These are phyloP conservation scores for Zaprionus tsacasi DNA, from an alignment of 1,140 invertebrate species.

Conservation along the genomic window DNA sequence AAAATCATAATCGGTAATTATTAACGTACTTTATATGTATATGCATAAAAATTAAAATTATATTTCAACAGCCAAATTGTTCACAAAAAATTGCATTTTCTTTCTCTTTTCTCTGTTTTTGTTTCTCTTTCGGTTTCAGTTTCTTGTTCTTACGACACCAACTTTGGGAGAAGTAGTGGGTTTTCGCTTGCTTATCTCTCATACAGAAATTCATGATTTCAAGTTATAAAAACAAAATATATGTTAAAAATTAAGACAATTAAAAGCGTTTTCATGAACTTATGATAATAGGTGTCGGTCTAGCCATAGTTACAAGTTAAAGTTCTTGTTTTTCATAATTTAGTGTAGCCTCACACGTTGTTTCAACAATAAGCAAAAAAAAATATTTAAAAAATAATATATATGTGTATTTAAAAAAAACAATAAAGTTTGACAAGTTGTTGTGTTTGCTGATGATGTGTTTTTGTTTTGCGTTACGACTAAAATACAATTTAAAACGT, in stretches of 20 bases:
- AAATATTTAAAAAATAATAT: constrained; percentile 13
- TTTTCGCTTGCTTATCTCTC: constrained; percentile 15
- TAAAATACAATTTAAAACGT: constrained; percentile 30
- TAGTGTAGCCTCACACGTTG: constrained; percentile 46
- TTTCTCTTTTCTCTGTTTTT: constrained; percentile 35
- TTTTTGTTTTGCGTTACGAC: constrained; percentile 12
- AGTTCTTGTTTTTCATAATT: background rate
- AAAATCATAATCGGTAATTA: constrained; percentile 40
- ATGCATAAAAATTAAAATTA: constrained; percentile 64
- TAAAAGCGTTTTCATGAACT: constrained; percentile 43
- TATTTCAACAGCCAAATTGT: constrained; percentile 80
- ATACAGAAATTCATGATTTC: constrained; percentile 28
- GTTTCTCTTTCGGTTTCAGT: constrained; percentile 3
- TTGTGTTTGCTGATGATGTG: constrained; percentile 13
- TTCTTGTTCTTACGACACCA: constrained; percentile 42
- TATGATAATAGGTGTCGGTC: constrained; percentile 23
- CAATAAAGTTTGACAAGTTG: constrained; percentile 5
- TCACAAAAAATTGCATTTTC: constrained; percentile 81
- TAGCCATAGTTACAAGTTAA: constrained; percentile 19
- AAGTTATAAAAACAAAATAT: constrained; percentile 12
- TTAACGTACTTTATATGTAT: constrained; percentile 42
- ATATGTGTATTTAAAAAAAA: constrained; percentile 4
- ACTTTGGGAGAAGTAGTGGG: constrained; percentile 40
- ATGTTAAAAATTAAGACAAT: constrained; percentile 28
- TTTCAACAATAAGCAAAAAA: constrained; percentile 33